Base-by-base conservation (phyloP, 92 coral and sea anemone genomes). In the Hydrozoanthus gracilis region DNA sequence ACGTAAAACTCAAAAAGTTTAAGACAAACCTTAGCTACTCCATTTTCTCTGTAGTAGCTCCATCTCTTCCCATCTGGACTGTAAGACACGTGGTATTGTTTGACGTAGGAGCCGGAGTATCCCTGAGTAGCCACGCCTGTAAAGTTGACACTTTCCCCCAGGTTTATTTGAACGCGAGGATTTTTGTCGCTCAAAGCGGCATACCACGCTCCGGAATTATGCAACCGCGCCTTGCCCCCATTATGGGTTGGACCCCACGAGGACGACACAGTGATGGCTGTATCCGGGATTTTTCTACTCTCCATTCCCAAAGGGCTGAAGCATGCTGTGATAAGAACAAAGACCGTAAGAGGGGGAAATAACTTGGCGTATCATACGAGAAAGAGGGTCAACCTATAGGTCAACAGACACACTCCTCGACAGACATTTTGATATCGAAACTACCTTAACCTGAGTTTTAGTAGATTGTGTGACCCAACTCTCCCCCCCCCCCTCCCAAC, bases 111-210 rank as follows among this genome's bases (percentile, higher is more conserved):
- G 14, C 91, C 90, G 4, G 60, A 18, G 72, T 79, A 86, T 45
- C 95, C 98, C 88, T 94, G 98, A 10, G 93, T 94, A 44, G 89
- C 91, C 76, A 94, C 56, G 44, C 80, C 93, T 14, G 93, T 92
- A 46, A 94, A 46, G 15, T 86, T 90, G 55, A 68, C 55, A 50
- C 54, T 15, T 4, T 71, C 64, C 10, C 89, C 83, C 17, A 94
- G 82, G 72, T 94, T 89, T 7, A 94, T 95, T 68, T 88, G 92
- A 17, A 94, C 88, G 93, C 90, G 92, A 14, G 93, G 95, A 44
- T 73, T 27, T 11, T 39, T 60, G 67, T 92, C 93, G 2, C 0
- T 49, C 17, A 12, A 12, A n/a, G 45, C 49, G 48, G 98, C 75
- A 61, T 77, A 68, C 98, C 98, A 94, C 44, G 95, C 92, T 17